These are phyloP conservation scores for Atta colombica DNA, from an alignment of 1,140 invertebrate genomes.

Conservation along the genomic window DNA sequence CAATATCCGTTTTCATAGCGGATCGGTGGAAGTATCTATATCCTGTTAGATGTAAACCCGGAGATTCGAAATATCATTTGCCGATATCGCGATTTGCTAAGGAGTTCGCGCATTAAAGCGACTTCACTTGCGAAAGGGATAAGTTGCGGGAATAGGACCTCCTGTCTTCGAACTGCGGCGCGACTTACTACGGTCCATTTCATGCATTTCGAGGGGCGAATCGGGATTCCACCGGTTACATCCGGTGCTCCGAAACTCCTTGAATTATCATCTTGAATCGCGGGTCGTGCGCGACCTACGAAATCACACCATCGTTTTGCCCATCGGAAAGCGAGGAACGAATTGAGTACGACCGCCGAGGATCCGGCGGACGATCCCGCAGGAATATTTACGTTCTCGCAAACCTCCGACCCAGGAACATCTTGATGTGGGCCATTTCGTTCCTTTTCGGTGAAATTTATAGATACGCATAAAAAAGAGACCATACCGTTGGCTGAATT, in stretches of 20 bases:
- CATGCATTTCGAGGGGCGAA: conserved; percentile 59
- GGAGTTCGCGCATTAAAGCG: conserved; percentile 32
- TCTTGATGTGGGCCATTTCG: conserved; percentile 17
- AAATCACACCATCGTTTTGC: conserved; percentile 42
- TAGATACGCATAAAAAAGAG: background rate
- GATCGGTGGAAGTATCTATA: background rate
- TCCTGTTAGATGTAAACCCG: conserved; percentile 1
- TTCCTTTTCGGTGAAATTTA: conserved; percentile 31
- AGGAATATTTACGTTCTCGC: conserved; percentile 54
- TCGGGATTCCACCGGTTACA: conserved; percentile 29
- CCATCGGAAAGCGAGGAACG: background rate
- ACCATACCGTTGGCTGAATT: conserved; percentile 16
- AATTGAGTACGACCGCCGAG: conserved; percentile 46
- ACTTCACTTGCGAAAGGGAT: conserved; percentile 19
- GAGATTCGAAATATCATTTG: conserved; percentile 36
- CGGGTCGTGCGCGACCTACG: conserved; percentile 55
- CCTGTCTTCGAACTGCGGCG: conserved; percentile 12
- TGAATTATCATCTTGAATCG: conserved; percentile 63
- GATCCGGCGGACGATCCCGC: conserved; percentile 37
- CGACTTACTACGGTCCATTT: conserved; percentile 59
- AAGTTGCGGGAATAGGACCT: conserved; percentile 21
- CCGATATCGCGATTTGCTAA: conserved; percentile 31
- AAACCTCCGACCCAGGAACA: conserved; percentile 19
- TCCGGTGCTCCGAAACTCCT: conserved; percentile 28
- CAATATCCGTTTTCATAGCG: background rate